These are phyloP conservation scores for Gymnoscelis rufifasciata DNA, from an alignment of 2,888 invertebrate species.

Conservation along the genomic window DNA sequence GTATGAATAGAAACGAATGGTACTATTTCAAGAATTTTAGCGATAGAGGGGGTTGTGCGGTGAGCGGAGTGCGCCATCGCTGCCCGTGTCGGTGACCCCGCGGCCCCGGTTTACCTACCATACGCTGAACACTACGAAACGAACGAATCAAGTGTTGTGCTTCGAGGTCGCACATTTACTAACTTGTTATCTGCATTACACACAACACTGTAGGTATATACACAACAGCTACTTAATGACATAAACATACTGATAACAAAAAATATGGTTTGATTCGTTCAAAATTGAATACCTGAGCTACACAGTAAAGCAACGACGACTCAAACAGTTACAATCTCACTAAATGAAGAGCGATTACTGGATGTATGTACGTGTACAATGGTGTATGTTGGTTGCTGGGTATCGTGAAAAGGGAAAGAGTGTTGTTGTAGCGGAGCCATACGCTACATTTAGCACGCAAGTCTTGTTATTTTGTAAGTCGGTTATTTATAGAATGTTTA, in stretches of 20 bases:
- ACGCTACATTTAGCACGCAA: conserved; percentile 16
- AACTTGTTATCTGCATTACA: conserved; percentile 35
- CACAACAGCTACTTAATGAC: not conserved
- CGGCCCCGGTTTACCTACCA: conserved; percentile 56
- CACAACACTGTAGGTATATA: conserved; percentile 5
- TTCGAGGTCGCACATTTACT: conserved; percentile 51
- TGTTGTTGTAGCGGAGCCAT: not conserved
- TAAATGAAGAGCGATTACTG: no score
- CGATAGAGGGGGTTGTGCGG: conserved; percentile 42
- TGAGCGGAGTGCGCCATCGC: conserved; percentile 35
- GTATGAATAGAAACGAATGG: conserved; percentile 8
- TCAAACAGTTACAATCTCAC: no score
- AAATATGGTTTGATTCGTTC: not conserved
- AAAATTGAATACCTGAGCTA: not conserved
- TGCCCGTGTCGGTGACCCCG: conserved; percentile 69
- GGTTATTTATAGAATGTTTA: conserved; percentile 55
- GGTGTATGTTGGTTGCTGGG: not conserved
- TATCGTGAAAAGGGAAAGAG: not conserved
- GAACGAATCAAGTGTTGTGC: conserved; percentile 22
- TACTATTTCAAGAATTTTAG: conserved; percentile 35
- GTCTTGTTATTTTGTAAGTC: conserved; percentile 43
- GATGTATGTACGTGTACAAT: no score
- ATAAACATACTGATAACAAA: conserved; percentile 1
- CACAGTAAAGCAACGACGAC: no score
- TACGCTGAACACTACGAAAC: conserved; percentile 26